A percentile compares a stretch with the other conserved stretches of the same genome.
Conservation (phyloP, 2,113 vertebrate species). For the Petrocephalus microphthalmus region DNA sequence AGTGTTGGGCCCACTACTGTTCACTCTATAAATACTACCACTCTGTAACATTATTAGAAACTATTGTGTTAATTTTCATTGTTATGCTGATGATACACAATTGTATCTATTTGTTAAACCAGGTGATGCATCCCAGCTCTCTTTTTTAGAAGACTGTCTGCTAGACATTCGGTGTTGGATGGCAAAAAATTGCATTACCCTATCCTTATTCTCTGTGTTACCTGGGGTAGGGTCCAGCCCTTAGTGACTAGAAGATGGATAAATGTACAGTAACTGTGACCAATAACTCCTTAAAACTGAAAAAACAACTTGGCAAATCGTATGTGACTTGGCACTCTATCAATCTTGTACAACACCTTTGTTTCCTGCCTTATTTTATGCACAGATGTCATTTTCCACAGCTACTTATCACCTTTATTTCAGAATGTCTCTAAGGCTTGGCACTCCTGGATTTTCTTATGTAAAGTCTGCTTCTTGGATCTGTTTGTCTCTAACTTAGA, state of each 20-base stretch:
- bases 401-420: not conserved
- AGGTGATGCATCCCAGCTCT: too few relatives aligned
- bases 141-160: too few relatives aligned
- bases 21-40: too few relatives aligned
- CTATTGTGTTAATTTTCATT: too few relatives aligned
- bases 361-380: not conserved
- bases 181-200: too few relatives aligned
- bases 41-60: too few relatives aligned
- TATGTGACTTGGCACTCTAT: not conserved
- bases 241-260: not conserved
- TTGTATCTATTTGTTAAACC: too few relatives aligned
- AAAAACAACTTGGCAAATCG: not conserved
- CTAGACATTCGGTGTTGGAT: too few relatives aligned
- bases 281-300: not conserved
- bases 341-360: not conserved
- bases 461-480: constrained; percentile 10
- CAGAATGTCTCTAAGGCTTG: constrained; percentile 4
- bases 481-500: not conserved
- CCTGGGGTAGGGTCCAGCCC: not conserved
- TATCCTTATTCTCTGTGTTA: not conserved
- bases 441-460: not conserved
- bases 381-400: not conserved
- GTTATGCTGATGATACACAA: too few relatives aligned
- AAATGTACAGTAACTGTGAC: not conserved
- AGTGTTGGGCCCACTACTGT: too few relatives aligned